A percentile compares a stretch with the other conserved stretches of the same genome.
Conservation (phyloP, 2,888 invertebrate genomes). For the Drosophila hamatofila region DNA sequence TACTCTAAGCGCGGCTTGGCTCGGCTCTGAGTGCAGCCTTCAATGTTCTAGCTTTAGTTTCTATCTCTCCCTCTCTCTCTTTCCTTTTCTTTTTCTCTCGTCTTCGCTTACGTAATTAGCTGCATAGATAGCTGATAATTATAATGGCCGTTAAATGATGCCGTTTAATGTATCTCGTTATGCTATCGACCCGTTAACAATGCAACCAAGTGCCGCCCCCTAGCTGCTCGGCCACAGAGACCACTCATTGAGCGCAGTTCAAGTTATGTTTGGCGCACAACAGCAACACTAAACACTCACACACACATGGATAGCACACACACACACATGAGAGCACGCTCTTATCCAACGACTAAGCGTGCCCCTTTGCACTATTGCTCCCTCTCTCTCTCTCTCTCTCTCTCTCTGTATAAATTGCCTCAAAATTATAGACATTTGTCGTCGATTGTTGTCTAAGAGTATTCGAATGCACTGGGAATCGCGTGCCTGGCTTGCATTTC, state of each 20-base stretch:
- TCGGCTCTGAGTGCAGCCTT: slow-evolving; percentile 9
- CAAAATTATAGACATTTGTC: slow-evolving; percentile 50
- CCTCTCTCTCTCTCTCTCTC: too few species aligned
- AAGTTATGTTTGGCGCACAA: slow-evolving; percentile 47
- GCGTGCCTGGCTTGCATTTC: slow-evolving; percentile 36
- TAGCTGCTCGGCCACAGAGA: slow-evolving; percentile 6
- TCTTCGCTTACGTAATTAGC: slow-evolving; percentile 25
- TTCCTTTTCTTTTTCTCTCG: not conserved
- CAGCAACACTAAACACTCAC: slow-evolving; percentile 6
- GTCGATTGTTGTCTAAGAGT: slow-evolving; percentile 23
- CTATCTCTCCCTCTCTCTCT: not conserved
- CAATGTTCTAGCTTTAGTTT: slow-evolving; percentile 25
- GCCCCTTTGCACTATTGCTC: slow-evolving; percentile 17
- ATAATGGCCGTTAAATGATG: slow-evolving; percentile 38
- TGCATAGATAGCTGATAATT: slow-evolving; percentile 34
- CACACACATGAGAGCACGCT: slow-evolving; percentile 27
- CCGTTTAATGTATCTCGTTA: slow-evolving; percentile 41
- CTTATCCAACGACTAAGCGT: slow-evolving; percentile 23
- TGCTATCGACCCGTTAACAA: slow-evolving; percentile 46
- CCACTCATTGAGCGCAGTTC: slow-evolving; percentile 42
- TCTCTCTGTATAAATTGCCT: slow-evolving; percentile 23
- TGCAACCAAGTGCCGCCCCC: slow-evolving; percentile 26
- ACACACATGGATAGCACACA: too few species aligned
- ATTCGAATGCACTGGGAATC: slow-evolving; percentile 19
- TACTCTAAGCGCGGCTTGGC: not conserved